These are phyloP conservation scores for Antechinus flavipes DNA, from an alignment of 2,113 vertebrate genomes.

Conservation along the genomic window DNA sequence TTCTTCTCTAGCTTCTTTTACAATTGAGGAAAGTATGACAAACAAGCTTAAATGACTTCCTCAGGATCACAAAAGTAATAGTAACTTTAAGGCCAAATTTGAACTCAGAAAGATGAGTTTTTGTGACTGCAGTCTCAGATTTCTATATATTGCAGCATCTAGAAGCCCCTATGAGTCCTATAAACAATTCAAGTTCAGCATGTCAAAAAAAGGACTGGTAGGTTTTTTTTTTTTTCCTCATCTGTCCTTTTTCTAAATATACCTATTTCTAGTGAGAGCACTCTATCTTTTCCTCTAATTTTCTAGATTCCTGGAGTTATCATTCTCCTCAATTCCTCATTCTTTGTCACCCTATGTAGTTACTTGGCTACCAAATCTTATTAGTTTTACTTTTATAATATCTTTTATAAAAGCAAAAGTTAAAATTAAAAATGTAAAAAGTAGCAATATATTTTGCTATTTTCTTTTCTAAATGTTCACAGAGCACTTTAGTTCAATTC, in stretches of 20 bases:
- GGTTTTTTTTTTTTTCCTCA: not conserved
- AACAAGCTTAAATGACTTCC: not conserved
- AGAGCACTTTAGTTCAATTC: not conserved
- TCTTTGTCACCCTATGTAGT: not conserved
- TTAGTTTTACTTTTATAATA: not conserved
- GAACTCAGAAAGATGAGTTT: not conserved
- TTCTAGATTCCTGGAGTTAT: not conserved
- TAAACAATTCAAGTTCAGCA: not conserved
- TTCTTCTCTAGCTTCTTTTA: not conserved
- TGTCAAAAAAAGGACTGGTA: not conserved
- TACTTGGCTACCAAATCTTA: not conserved
- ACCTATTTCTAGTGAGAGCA: not conserved
- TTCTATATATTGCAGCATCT: not conserved
- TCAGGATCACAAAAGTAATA: not conserved
- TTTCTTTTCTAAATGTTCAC: not conserved
- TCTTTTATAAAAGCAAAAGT: too few relatives aligned
- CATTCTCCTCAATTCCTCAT: not conserved
- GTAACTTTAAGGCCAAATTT: not conserved
- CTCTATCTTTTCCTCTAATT: not conserved
- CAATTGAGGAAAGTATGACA: not conserved
- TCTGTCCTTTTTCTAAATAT: not conserved
- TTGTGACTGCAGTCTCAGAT: not conserved
- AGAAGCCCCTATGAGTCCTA: not conserved
- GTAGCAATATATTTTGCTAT: not conserved
- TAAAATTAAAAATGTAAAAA: too few relatives aligned